Base-by-base conservation (phyloP, 2,888 invertebrate genomes). In the Alloplasta piceator region DNA sequence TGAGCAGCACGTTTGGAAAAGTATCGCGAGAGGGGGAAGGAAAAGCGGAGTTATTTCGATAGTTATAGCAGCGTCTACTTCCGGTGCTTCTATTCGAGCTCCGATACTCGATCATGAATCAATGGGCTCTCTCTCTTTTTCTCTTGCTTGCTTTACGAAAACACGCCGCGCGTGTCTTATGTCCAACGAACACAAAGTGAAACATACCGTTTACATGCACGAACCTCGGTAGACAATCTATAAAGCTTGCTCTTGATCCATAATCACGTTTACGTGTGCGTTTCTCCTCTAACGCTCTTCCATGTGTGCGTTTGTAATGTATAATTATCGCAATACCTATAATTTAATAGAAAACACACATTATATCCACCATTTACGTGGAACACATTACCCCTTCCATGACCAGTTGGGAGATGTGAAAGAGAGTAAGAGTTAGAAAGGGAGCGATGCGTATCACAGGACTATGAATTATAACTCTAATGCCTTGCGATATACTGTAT, bases 251-350 rank as follows among this genome's bases (percentile, higher is more conserved):
- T 68, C 52, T 75, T 67, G 43, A 75, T 68, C 48, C 50, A 75
- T 83, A 80, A 84, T 83, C 70, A 80, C 60, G 73, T 56, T 56
- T 67, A 26, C 26, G 26, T 26, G 26, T 26, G 26, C 26, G 50
- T 55, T 43, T 72, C 74, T 66, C 61, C 41, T 63, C 46, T 14
- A 14, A 52, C 12, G 52, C 50, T 64, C 68, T 76, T 66, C 58
- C 68, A 56, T 48, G 41, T 61, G 48, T 68, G 39, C 16, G 56
- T 63, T 52, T 74, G 82, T 84, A 82, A 83, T 80, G 78, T 83
- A 82, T 84, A 85, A 86, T 86, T 83, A 85, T 84, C 83, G 82
- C 85, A 85, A 86, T 85, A 77, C 83, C 86, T 86, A 83, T 86
- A 85, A 86, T 86, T 84, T 82, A 70, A 82, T 50, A 85, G 80